Percentiles rank a stretch among this genome's conserved stretches.
phyloP scores from a whole-genome alignment of 92 coral and sea anemone species.

The Virgularia gustaviana region DNA sequence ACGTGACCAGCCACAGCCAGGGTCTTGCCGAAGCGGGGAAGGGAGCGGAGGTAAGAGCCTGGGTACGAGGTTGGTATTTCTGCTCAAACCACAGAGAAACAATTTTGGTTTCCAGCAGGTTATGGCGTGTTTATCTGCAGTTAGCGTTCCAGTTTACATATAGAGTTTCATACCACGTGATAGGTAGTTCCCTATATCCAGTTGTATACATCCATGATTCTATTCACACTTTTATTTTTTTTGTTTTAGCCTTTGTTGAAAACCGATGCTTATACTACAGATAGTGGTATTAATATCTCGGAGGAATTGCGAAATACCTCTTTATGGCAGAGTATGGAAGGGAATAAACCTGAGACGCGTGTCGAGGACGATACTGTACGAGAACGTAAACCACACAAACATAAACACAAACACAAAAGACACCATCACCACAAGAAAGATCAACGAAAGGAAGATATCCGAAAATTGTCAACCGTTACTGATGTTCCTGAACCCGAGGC shows the following conservation, averaged over 20 bases:
- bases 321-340: slow-evolving; percentile 69
- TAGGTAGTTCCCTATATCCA: neutral
- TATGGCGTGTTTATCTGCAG: neutral
- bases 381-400: slow-evolving; percentile 29
- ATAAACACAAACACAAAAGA: slow-evolving; percentile 21
- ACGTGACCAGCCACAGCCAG: too few relatives aligned
- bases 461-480: slow-evolving; percentile 29
- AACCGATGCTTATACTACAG: neutral
- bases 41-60: too few relatives aligned
- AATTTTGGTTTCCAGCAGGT: neutral
- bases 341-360: neutral
- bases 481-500: slow-evolving; percentile 34
- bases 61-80: too few relatives aligned
- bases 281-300: slow-evolving; percentile 65
- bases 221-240: neutral
- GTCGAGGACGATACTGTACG: neutral
- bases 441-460: neutral
- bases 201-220: neutral
- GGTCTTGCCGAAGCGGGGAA: too few relatives aligned
- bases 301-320: slow-evolving; percentile 88
- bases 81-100: neutral
- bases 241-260: slow-evolving; percentile 24
- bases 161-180: too few relatives aligned
- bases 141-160: too few relatives aligned
- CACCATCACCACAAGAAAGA: slow-evolving; percentile 22